These are phyloP conservation scores for Baronia brevicornis DNA, from an alignment of 2,888 invertebrate species.

Conservation along the genomic window DNA sequence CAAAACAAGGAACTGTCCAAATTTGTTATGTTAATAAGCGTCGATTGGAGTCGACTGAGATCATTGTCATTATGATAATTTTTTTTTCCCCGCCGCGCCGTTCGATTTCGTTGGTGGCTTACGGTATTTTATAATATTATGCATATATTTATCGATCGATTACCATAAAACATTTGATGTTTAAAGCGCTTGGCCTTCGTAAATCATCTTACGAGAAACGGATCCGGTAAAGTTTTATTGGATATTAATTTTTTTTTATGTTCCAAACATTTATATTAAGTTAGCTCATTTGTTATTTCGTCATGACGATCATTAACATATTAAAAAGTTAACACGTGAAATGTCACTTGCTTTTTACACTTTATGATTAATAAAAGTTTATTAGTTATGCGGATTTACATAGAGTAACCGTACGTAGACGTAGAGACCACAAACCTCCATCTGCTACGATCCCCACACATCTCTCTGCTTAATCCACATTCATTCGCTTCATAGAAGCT, in stretches of 20 bases:
- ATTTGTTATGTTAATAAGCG: slow-evolving; percentile 48
- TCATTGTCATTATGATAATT: slow-evolving; percentile 62
- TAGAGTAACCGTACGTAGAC: no score
- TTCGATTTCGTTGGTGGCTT: slow-evolving; percentile 10
- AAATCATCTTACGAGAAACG: neutral
- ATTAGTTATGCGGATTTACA: no score
- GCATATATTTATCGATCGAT: slow-evolving; percentile 8
- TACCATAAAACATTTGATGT: slow-evolving; percentile 11
- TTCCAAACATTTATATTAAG: no score
- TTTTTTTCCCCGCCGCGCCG: slow-evolving; percentile 29
- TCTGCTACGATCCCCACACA: no score
- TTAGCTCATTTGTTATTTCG: no score
- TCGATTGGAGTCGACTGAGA: slow-evolving; percentile 49
- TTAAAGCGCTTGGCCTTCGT: slow-evolving; percentile 2
- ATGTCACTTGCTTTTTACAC: no score
- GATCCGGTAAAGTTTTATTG: neutral
- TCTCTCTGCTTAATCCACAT: no score
- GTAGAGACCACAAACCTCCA: no score
- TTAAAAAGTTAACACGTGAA: no score
- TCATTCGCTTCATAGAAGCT: no score
- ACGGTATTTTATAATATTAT: slow-evolving; percentile 11
- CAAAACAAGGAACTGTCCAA: slow-evolving; percentile 51
- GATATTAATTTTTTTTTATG: neutral
- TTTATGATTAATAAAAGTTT: no score
- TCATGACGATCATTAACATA: no score